A percentile compares a stretch with the other conserved stretches of the same genome.
Evolutionary conservation across 2,888 invertebrate species (phyloP).

Genomic region (Stegophylla sp.): DNA sequence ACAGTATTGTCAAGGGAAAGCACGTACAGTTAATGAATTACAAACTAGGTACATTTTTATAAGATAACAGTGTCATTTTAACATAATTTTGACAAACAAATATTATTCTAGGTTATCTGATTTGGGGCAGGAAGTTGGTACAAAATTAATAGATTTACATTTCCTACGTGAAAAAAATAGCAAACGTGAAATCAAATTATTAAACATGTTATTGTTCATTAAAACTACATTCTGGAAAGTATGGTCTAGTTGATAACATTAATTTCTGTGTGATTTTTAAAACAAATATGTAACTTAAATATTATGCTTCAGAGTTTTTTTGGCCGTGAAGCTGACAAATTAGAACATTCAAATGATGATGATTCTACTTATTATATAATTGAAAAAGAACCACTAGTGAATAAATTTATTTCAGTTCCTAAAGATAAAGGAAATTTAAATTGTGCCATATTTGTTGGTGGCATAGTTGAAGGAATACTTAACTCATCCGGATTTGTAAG

Average conservation of each 20-base stretch:
- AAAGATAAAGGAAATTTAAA: conserved; percentile 97
- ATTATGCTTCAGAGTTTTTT: conserved; percentile 78
- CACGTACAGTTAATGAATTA: conserved; percentile 91
- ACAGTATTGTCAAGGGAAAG: conserved; percentile 96
- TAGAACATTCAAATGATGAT: conserved; percentile 98
- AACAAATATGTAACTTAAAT: conserved; percentile 12
- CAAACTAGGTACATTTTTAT: conserved; percentile 78
- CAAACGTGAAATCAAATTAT: conserved; percentile 91
- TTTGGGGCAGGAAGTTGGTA: conserved; percentile 93
- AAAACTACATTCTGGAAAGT: conserved; percentile 98
- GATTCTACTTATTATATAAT: conserved; percentile 97
- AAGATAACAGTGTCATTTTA: background rate
- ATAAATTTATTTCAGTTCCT: conserved; percentile 95
- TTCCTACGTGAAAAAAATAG: conserved; percentile 91
- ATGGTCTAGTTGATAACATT: conserved; percentile 57
- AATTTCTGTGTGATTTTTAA: background rate
- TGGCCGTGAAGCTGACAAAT: conserved; percentile 97
- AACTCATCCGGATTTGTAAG: conserved; percentile 95
- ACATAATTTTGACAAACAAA: conserved; percentile 5
- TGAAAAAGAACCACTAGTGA: conserved; percentile 96
- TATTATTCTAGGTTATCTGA: conserved; percentile 79
- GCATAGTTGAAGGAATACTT: conserved; percentile 95
- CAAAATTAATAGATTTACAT: conserved; percentile 89
- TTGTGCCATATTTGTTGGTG: conserved; percentile 98
- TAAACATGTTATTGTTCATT: conserved; percentile 93